A percentile compares a stretch with the other conserved stretches of the same genome.
phyloP scores from a whole-genome alignment of 2,113 vertebrate genomes.

The Hipposideros armiger region DNA sequence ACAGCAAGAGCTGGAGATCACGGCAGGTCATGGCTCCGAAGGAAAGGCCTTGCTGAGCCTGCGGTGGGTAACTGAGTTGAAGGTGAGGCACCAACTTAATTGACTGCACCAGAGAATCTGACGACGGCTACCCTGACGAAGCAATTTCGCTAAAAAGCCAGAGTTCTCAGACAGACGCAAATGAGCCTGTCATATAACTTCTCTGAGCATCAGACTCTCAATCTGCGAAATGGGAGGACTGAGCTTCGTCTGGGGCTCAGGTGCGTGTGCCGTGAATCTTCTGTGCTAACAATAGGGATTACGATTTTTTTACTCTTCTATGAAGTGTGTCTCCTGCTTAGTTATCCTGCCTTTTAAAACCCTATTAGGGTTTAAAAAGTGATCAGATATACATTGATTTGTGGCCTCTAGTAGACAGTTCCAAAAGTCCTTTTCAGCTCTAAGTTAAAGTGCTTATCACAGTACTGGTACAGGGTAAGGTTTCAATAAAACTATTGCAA shows the following conservation, averaged over 20 bases:
- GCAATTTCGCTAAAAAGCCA: background rate
- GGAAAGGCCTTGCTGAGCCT: background rate
- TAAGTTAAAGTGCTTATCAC: conserved; percentile 3
- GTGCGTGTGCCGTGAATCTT: background rate
- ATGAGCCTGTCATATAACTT: background rate
- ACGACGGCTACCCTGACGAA: background rate
- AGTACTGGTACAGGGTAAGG: background rate
- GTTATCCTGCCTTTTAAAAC: background rate
- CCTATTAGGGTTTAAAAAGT: background rate
- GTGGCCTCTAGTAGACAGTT: conserved; percentile 10
- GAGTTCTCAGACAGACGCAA: background rate
- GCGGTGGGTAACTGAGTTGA: background rate
- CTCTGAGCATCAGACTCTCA: background rate
- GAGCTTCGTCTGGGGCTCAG: background rate
- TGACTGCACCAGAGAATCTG: conserved; percentile 44
- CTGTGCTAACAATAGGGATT: background rate
- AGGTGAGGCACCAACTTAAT: conserved; percentile 47
- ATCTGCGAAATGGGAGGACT: background rate
- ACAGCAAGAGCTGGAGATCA: background rate
- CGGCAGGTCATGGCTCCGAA: background rate
- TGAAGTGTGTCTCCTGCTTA: background rate
- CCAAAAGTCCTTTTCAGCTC: conserved; percentile 45
- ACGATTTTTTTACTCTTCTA: conserved; percentile 56
- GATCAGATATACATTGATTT: conserved; percentile 17
- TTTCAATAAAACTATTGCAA: background rate